A percentile compares a stretch with the other conserved stretches of the same genome.
Conservation (phyloP, 1,140 invertebrate species). For the Periplaneta americana region DNA sequence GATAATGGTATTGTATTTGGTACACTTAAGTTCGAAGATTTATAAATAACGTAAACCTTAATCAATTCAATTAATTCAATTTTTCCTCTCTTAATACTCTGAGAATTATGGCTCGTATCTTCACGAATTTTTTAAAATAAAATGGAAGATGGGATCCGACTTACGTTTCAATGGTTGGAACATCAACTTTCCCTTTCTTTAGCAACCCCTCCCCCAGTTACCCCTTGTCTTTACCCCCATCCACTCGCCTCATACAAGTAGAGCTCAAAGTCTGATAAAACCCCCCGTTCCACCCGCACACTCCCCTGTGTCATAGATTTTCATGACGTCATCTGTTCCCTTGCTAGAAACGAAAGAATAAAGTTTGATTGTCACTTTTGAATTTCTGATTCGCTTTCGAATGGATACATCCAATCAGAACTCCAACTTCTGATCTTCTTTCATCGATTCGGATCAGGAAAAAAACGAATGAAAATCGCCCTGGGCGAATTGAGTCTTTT, state of each 20-base stretch:
- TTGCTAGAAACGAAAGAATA: slow-evolving; percentile 9
- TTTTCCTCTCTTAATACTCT: background rate
- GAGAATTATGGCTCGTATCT: background rate
- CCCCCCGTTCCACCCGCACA: background rate
- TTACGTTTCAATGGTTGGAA: background rate
- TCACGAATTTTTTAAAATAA: background rate
- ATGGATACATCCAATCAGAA: slow-evolving; percentile 17
- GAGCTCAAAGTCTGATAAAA: slow-evolving; percentile 7
- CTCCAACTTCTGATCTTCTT: slow-evolving; percentile 4
- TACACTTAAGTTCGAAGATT: background rate
- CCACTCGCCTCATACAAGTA: background rate
- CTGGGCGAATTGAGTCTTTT: slow-evolving; percentile 4
- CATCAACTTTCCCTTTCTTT: background rate
- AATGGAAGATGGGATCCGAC: background rate
- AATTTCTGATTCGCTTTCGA: slow-evolving; percentile 18
- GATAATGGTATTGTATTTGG: background rate
- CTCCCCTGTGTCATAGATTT: slow-evolving; percentile 10
- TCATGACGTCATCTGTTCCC: slow-evolving; percentile 14
- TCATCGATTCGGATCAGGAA: slow-evolving; percentile 12
- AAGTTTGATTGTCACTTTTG: slow-evolving; percentile 18
- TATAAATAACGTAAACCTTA: background rate
- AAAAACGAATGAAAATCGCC: slow-evolving; percentile 10
- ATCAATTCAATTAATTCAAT: background rate
- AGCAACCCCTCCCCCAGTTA: no score
- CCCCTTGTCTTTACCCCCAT: background rate